Evolutionary conservation across 2,888 invertebrate species (phyloP).

Genomic region (Coelinius sp.): DNA sequence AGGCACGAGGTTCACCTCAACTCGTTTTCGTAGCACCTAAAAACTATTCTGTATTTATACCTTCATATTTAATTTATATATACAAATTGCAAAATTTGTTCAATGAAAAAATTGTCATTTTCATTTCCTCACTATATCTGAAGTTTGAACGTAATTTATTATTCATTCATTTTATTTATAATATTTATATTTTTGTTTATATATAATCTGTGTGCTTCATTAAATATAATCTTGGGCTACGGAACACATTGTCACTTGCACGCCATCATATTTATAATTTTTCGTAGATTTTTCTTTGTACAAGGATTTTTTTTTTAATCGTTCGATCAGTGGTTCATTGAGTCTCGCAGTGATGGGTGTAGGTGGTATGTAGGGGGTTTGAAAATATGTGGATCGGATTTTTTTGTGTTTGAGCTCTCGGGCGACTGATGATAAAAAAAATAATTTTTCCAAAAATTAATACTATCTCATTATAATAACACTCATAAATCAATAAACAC

Average conservation of each 20-base stretch:
- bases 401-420: conserved; percentile 20
- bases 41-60: conserved; percentile 54
- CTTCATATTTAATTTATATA: conserved; percentile 62
- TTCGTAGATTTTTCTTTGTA: conserved; percentile 33
- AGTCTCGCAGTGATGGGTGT: conserved; percentile 15
- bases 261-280: conserved; percentile 34
- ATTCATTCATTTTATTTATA: conserved; percentile 28
- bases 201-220: conserved; percentile 45
- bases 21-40: conserved; percentile 40
- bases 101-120: conserved; percentile 59
- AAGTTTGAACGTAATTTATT: conserved; percentile 48
- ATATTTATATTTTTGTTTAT: conserved; percentile 34
- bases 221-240: conserved; percentile 35
- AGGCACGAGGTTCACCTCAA: conserved; percentile 60
- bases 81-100: conserved; percentile 69
- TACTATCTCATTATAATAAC: no score
- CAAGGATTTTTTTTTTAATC: conserved; percentile 18
- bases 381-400: conserved; percentile 36
- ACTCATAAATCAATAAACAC: not conserved
- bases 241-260: conserved; percentile 55
- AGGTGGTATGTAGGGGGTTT: not conserved
- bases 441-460: not conserved
- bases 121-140: conserved; percentile 39
- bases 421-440: not conserved
- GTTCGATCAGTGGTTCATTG: not conserved